Conservation (phyloP, 2,113 vertebrate genomes). For the Eublepharis macularius region DNA sequence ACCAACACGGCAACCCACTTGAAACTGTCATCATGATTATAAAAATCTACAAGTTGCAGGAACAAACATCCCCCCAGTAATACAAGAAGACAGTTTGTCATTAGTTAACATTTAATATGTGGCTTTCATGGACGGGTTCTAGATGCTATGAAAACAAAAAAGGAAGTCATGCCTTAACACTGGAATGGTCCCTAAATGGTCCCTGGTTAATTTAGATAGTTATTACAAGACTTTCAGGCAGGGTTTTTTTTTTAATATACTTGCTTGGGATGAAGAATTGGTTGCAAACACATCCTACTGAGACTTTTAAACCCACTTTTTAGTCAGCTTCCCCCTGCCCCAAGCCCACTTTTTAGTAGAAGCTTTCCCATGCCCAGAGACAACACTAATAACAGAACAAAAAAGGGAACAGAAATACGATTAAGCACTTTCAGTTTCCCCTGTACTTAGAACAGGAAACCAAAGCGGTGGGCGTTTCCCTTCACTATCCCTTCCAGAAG, state of each 20-base stretch:
- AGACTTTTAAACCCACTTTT: not conserved
- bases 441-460: not conserved
- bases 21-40: too few species aligned
- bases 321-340: not conserved
- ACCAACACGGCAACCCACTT: too few species aligned
- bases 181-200: not conserved
- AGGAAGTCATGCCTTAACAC: not conserved
- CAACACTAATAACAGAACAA: not conserved
- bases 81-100: not conserved
- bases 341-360: not conserved
- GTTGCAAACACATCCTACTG: not conserved
- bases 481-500: not conserved
- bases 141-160: not conserved
- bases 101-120: not conserved
- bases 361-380: not conserved
- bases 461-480: not conserved
- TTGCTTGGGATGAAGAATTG: not conserved
- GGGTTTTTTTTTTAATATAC: not conserved
- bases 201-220: not conserved
- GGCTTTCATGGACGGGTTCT: not conserved
- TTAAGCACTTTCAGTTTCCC: not conserved
- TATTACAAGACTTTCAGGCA: not conserved
- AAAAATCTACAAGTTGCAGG: not conserved
- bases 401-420: not conserved
- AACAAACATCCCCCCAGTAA: not conserved